Percentiles rank a stretch among this genome's conserved stretches.
phyloP scores from a whole-genome alignment of 2,797 vertebrate genomes.

The Prunella strophiata region DNA sequence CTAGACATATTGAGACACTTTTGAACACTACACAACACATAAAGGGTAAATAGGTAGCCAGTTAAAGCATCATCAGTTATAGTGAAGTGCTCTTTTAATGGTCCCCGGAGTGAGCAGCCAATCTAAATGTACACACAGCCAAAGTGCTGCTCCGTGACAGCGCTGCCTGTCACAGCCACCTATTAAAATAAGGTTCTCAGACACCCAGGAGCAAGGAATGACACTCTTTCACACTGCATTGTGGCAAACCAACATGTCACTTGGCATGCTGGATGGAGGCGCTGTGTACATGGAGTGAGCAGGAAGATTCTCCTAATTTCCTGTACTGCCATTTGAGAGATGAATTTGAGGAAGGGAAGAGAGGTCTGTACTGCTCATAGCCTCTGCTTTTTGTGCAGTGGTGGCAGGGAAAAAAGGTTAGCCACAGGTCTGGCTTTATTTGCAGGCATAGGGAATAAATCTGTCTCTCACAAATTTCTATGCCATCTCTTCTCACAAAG shows the following conservation, averaged over 20 bases:
- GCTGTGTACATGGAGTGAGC: background rate
- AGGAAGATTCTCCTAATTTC: background rate
- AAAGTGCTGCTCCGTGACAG: background rate
- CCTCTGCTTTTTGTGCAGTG: background rate
- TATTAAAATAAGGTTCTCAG: background rate
- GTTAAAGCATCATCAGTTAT: conserved; percentile 52
- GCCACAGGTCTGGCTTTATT: background rate
- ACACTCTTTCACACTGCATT: background rate
- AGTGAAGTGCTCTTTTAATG: conserved; percentile 27
- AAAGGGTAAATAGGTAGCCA: conserved; percentile 56
- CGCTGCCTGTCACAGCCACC: background rate
- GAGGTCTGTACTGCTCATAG: background rate
- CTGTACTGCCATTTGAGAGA: background rate
- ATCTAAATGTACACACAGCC: background rate
- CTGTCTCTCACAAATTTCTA: background rate
- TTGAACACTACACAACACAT: conserved; percentile 8
- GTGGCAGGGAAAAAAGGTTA: background rate
- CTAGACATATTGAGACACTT: background rate
- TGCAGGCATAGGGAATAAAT: background rate
- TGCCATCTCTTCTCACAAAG: background rate
- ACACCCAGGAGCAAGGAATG: background rate
- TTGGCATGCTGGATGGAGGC: background rate
- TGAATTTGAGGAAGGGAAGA: background rate
- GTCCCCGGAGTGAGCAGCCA: conserved; percentile 26
- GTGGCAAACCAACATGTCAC: background rate